Evolutionary conservation across 2,888 invertebrate species (phyloP).

Genomic region (Andrena camellia): DNA sequence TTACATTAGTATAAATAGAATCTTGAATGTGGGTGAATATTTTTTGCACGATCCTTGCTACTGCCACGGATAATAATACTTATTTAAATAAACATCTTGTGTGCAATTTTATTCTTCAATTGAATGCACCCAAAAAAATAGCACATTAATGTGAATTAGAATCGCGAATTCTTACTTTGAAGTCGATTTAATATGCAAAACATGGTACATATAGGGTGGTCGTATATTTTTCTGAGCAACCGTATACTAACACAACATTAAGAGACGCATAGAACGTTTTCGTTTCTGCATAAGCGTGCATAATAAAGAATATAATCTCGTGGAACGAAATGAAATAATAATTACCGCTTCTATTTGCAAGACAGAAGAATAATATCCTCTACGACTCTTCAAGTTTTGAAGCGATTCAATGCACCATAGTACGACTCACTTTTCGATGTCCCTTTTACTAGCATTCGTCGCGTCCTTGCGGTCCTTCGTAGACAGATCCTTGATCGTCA

Average conservation of each 20-base stretch:
- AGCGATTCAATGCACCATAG: constrained; percentile 58
- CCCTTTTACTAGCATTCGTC: constrained; percentile 86
- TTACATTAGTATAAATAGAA: too few species aligned
- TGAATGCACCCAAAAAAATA: too few species aligned
- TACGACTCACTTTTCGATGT: constrained; percentile 80
- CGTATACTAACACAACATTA: not conserved
- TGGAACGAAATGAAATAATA: constrained; percentile 59
- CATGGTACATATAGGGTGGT: too few species aligned
- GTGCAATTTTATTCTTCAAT: too few species aligned
- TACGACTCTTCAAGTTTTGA: constrained; percentile 52
- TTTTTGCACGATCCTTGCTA: too few species aligned
- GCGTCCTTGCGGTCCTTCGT: constrained; percentile 91
- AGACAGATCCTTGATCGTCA: constrained; percentile 86
- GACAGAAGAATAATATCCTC: constrained; percentile 63
- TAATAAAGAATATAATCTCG: constrained; percentile 22
- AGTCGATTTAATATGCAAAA: too few species aligned
- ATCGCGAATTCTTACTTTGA: too few species aligned
- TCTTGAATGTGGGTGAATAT: too few species aligned
- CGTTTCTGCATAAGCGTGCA: not conserved
- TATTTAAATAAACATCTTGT: too few species aligned
- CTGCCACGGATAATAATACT: too few species aligned
- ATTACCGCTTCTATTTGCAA: constrained; percentile 68
- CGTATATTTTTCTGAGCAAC: too few species aligned
- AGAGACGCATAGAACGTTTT: not conserved
- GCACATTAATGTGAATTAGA: too few species aligned